A percentile compares a stretch with the other conserved stretches of the same genome.
phyloP scores from a whole-genome alignment of 2,113 vertebrate genomes.

The Platichthys stellatus region DNA sequence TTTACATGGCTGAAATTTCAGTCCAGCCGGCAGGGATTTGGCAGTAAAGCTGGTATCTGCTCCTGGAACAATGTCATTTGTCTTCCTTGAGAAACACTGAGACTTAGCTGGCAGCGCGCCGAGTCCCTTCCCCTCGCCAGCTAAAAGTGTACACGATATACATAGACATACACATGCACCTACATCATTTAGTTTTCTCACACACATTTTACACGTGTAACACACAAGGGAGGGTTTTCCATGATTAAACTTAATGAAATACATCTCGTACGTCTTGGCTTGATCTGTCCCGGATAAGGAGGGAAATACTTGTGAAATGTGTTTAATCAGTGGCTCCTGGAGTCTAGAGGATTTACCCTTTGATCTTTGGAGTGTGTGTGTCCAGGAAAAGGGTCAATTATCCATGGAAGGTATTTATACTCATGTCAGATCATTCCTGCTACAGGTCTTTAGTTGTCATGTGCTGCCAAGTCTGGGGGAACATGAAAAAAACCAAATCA shows the following conservation, averaged over 20 bases:
- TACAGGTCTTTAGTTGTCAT: constrained; percentile 64
- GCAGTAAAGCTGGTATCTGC: constrained; percentile 75
- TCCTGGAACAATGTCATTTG: constrained; percentile 66
- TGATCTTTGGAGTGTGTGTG: constrained; percentile 81
- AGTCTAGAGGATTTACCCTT: constrained; percentile 69
- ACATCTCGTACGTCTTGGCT: constrained; percentile 21
- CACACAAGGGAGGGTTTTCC: neutral
- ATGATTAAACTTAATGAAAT: neutral
- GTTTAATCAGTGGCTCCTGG: constrained; percentile 68
- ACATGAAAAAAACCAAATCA: constrained; percentile 72
- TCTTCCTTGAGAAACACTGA: constrained; percentile 71
- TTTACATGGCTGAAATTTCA: constrained; percentile 78
- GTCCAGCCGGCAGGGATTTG: constrained; percentile 75
- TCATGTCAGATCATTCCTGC: constrained; percentile 77
- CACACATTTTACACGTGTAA: neutral
- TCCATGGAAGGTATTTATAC: constrained; percentile 78
- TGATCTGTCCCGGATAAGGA: constrained; percentile 56
- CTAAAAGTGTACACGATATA: constrained; percentile 17
- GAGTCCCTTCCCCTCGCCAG: constrained; percentile 41
- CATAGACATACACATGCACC: neutral
- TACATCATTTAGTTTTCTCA: neutral
- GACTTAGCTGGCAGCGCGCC: constrained; percentile 57
- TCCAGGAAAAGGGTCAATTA: constrained; percentile 83
- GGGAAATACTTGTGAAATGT: constrained; percentile 70
- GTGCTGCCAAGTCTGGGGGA: constrained; percentile 79